Base-by-base conservation (phyloP, 2,113 vertebrate species). In the Edolisoma coerulescens region DNA sequence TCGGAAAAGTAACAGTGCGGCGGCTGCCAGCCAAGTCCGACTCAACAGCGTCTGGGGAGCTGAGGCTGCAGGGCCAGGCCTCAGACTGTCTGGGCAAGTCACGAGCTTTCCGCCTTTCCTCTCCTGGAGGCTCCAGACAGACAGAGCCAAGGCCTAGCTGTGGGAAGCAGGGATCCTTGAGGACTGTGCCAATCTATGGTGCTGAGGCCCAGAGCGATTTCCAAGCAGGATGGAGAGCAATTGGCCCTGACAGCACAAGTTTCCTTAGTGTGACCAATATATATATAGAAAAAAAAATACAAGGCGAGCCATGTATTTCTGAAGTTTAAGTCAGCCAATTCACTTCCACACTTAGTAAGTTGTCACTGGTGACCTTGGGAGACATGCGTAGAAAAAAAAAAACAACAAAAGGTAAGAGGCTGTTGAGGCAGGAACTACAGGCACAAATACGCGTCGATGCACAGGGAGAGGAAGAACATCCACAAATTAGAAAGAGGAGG, bases 61-160 rank as follows among this genome's bases (percentile, higher is more conserved):
- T 18, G 91, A 94, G 91, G 97, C 96, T 96, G 79, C 94, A 59
- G 37, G 95, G 97, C 97, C 97, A 98, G 97, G 96, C 97, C 97
- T 98, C 97, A 98, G 97, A 97, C 97, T 97, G 97, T 98, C 97
- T 97, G 97, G 97, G 97, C 97, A 97, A 98, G 97, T 93, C 91
- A 84, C 93, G 96, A 98, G 98, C 97, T 97, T 97, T 93, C 61
- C 76, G 96, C 97, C 97, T 98, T 92, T 93, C 94, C 94, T 96
- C 96, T 97, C 97, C 97, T 94, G 69, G 64, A 97, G 96, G 80
- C 96, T 97, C 95, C 94, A 96, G 88, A 88, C 94, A 97, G 86
- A 84, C 94, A 96, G 92, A 96, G 93, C 89, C 96, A 97, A 97
- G 97, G 97, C 92, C 92, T 54, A 96, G 97, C 97, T 97, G 96